phyloP scores from a whole-genome alignment of 1,140 invertebrate genomes.

The Theocolax elegans region DNA sequence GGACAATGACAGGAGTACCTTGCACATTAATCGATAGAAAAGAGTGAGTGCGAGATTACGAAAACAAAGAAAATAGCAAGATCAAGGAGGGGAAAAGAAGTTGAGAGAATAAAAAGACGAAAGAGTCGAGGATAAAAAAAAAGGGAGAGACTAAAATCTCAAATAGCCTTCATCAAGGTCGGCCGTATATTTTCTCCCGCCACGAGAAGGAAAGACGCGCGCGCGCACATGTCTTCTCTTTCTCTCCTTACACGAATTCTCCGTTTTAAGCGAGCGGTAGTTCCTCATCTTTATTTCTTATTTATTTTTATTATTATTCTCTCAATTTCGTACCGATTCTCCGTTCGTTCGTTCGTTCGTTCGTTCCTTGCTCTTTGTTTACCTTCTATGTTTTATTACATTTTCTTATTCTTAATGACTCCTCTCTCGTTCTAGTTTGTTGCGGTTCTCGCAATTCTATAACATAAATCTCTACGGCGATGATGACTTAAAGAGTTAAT shows the following conservation, averaged over 20 bases:
- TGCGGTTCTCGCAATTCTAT: conserved; percentile 31
- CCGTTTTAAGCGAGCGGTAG: neutral
- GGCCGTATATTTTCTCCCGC: conserved; percentile 32
- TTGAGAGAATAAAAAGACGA: neutral
- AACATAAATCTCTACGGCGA: conserved; percentile 42
- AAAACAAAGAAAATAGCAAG: neutral
- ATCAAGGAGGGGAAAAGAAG: neutral
- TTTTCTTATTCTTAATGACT: neutral
- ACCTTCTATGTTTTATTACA: no score
- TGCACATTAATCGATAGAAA: no score
- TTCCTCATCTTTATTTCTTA: neutral
- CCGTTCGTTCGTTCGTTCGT: neutral
- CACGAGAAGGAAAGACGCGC: neutral
- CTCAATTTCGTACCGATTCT: neutral
- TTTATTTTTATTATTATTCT: conserved; percentile 1
- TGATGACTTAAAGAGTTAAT: conserved; percentile 26
- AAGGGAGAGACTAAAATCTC: conserved; percentile 21
- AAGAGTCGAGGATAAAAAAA: neutral
- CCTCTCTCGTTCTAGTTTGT: no score
- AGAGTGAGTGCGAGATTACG: no score
- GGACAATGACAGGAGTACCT: no score
- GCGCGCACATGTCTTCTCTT: neutral
- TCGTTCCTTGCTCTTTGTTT: neutral
- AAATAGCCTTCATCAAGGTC: conserved; percentile 34
- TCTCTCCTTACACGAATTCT: neutral